phyloP scores from a whole-genome alignment of 2,113 vertebrate species.

The Galeopterus variegatus region DNA sequence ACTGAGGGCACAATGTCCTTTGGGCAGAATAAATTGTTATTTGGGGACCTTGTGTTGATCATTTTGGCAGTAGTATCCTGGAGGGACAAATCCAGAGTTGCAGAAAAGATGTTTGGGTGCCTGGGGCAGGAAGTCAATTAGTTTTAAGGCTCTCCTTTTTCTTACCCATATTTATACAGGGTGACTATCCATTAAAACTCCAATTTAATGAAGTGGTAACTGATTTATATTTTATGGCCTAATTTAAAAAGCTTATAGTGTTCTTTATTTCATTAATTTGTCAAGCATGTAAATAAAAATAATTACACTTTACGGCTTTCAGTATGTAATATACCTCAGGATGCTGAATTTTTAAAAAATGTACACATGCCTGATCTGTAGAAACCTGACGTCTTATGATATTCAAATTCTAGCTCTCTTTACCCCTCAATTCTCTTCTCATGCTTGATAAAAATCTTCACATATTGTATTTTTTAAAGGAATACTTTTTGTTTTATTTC shows the following conservation, averaged over 20 bases:
- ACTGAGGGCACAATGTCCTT: constrained; percentile 78
- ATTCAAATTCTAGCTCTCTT: neutral
- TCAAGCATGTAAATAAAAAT: constrained; percentile 46
- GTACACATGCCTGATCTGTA: neutral
- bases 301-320: neutral
- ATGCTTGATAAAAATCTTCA: neutral
- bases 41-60: constrained; percentile 81
- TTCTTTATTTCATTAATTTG: constrained; percentile 53
- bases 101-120: constrained; percentile 74
- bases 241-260: constrained; percentile 20
- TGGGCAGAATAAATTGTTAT: constrained; percentile 83
- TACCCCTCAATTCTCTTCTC: neutral
- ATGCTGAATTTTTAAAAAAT: neutral
- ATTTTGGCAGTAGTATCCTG: constrained; percentile 82
- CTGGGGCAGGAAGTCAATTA: constrained; percentile 80
- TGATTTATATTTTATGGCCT: constrained; percentile 21
- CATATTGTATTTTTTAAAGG: neutral
- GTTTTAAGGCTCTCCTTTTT: constrained; percentile 40
- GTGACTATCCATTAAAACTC: constrained; percentile 35
- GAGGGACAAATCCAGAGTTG: constrained; percentile 72
- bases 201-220: constrained; percentile 20
- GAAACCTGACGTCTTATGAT: neutral
- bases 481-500: neutral
- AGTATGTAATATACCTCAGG: constrained; percentile 18
- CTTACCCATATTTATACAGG: constrained; percentile 42